Percentiles rank a stretch among this genome's conserved stretches.
Evolutionary conservation across 2,888 invertebrate genomes (phyloP).

Genomic region (Hypercompe scribonia): DNA sequence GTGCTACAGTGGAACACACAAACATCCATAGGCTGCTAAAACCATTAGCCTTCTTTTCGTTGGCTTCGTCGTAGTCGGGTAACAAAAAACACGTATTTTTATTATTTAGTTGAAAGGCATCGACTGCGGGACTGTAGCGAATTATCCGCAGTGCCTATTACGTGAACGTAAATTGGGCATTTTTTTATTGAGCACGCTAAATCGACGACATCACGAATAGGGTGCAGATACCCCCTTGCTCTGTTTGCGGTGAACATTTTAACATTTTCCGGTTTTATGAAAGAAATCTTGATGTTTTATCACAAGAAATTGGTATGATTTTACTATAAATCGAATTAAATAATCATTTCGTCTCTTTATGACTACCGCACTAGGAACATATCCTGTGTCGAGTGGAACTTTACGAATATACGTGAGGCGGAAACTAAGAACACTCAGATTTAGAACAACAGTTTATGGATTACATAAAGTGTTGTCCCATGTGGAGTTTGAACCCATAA

Average conservation of each 20-base stretch:
- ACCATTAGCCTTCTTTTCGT: too few species aligned
- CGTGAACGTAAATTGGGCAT: constrained; percentile 72
- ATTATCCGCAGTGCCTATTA: constrained; percentile 76
- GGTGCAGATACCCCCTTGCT: constrained; percentile 35
- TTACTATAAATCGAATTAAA: not conserved
- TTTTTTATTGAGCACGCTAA: constrained; percentile 75
- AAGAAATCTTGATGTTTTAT: not conserved
- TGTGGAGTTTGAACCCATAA: too few species aligned
- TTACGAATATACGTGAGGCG: too few species aligned
- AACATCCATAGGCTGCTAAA: too few species aligned
- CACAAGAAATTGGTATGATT: not conserved
- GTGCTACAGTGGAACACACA: too few species aligned
- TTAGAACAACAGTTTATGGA: too few species aligned
- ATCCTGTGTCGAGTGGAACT: too few species aligned
- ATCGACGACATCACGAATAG: constrained; percentile 74
- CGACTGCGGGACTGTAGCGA: constrained; percentile 59
- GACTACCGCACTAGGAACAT: too few species aligned
- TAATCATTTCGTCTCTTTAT: not conserved
- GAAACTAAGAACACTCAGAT: too few species aligned
- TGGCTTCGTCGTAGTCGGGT: too few species aligned
- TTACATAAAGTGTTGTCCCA: too few species aligned
- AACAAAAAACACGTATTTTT: constrained; percentile 39
- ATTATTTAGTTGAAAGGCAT: constrained; percentile 44
- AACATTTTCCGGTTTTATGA: not conserved
- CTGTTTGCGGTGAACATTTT: constrained; percentile 7